Conservation (phyloP, 2,797 vertebrate genomes). For the Scomberomorus guttatus region DNA sequence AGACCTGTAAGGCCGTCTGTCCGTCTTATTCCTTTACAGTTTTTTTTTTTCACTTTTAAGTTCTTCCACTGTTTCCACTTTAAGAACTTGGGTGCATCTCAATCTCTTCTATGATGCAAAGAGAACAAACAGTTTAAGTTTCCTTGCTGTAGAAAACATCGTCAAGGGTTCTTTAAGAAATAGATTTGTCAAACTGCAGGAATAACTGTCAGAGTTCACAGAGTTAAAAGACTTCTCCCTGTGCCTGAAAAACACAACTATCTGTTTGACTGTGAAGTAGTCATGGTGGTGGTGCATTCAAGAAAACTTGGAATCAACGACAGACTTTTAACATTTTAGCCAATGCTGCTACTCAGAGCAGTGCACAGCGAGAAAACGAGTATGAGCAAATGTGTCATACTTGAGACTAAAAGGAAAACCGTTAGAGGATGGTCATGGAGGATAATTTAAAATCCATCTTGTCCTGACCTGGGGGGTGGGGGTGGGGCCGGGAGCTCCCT, state of each 20-base stretch:
- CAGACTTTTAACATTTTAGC: background rate
- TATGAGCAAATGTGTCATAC: too few species aligned
- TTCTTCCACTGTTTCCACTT: slow-evolving; percentile 3
- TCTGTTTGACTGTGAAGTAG: background rate
- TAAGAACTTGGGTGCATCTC: background rate
- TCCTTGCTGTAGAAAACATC: background rate
- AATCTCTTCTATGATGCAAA: background rate
- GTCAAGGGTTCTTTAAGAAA: background rate
- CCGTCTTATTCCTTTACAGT: slow-evolving; percentile 7
- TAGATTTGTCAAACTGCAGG: background rate
- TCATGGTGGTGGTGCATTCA: slow-evolving; percentile 1
- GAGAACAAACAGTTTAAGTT: background rate
- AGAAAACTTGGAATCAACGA: background rate
- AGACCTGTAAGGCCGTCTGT: slow-evolving; percentile 30
- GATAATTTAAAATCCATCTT: too few species aligned
- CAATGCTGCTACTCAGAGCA: background rate
- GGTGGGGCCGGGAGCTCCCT: too few species aligned
- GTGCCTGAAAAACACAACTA: background rate
- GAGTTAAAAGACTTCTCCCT: too few species aligned
- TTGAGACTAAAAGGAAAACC: too few species aligned
- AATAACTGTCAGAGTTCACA: background rate
- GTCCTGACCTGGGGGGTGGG: too few species aligned
- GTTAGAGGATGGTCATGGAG: too few species aligned
- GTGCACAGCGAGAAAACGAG: background rate
- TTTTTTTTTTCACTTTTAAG: background rate